These are phyloP conservation scores for Haliclona indistincta DNA, from an alignment of 37 sponge, comb jelly and placozoan species.

Conservation along the genomic window DNA sequence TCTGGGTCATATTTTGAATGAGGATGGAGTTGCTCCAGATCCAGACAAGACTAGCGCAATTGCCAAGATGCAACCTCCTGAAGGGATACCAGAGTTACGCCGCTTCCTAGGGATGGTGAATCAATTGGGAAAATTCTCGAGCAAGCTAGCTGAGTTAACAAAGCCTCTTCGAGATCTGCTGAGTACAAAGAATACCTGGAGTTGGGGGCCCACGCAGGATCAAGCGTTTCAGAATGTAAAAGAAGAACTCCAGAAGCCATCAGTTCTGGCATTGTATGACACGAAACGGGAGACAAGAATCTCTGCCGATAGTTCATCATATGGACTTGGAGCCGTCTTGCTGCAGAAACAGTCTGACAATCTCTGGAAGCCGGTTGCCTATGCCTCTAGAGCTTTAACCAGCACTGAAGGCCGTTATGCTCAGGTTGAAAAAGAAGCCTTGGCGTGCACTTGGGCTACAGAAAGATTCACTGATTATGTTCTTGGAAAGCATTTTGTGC, in stretches of 20 bases:
- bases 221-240: constrained; percentile 23
- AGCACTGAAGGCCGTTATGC: constrained; percentile 42
- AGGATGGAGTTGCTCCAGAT: constrained; percentile 24
- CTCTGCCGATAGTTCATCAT: constrained; percentile 33
- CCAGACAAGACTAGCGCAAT: constrained; percentile 33
- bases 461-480: constrained; percentile 39
- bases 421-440: constrained; percentile 57
- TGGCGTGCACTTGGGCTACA: constrained; percentile 43
- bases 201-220: constrained; percentile 22
- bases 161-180: constrained; percentile 38
- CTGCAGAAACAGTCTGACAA: background rate
- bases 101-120: constrained; percentile 51
- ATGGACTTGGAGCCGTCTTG: constrained; percentile 34
- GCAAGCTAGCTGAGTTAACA: constrained; percentile 22
- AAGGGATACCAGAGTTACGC: constrained; percentile 11
- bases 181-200: constrained; percentile 12
- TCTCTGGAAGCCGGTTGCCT: constrained; percentile 36
- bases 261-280: constrained; percentile 29
- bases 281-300: constrained; percentile 11
- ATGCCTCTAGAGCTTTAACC: constrained; percentile 40
- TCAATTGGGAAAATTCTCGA: constrained; percentile 38
- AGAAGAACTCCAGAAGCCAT: constrained; percentile 27
- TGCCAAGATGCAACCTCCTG: constrained; percentile 31
- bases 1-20: constrained; percentile 37
- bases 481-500: constrained; percentile 15